Percentiles rank a stretch among this genome's conserved stretches.
phyloP scores from a whole-genome alignment of 2,113 vertebrate genomes.

The Hucho hucho region DNA sequence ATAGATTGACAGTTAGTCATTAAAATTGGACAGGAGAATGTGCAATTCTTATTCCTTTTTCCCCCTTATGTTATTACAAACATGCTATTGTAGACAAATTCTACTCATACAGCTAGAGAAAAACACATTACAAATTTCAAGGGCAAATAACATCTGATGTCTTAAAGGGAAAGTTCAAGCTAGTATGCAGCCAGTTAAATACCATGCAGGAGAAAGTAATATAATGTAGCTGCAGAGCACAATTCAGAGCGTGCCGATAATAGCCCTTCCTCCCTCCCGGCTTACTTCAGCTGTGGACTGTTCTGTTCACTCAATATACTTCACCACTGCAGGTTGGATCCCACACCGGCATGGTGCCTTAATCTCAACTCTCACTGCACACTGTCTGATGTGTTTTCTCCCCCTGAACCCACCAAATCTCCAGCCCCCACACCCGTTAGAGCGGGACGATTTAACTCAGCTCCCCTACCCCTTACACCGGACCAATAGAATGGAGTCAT shows the following conservation, averaged over 20 bases:
- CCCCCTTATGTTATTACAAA: not conserved
- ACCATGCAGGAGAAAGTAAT: conserved; percentile 39
- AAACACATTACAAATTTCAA: not conserved
- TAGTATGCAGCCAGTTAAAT: too few relatives aligned
- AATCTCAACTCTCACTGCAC: conserved; percentile 36
- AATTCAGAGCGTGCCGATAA: conserved; percentile 51
- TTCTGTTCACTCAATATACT: not conserved
- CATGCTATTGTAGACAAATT: too few relatives aligned
- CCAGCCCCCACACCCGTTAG: not conserved
- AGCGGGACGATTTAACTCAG: conserved; percentile 1
- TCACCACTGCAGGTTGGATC: conserved; percentile 58
- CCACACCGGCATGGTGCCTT: conserved; percentile 27
- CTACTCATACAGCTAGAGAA: not conserved
- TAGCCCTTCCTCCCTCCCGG: conserved; percentile 17
- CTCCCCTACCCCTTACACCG: conserved; percentile 39
- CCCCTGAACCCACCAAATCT: conserved; percentile 20
- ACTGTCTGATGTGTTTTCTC: conserved; percentile 54
- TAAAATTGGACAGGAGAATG: too few relatives aligned
- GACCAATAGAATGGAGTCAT: conserved; percentile 53
- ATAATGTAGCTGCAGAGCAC: conserved; percentile 56
- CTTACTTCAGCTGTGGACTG: not conserved
- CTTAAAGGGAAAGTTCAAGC: conserved; percentile 11
- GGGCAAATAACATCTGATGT: not conserved
- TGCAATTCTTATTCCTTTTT: not conserved
- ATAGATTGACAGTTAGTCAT: too few relatives aligned